phyloP scores from a whole-genome alignment of 2,113 vertebrate species.

The Hypomesus transpacificus region DNA sequence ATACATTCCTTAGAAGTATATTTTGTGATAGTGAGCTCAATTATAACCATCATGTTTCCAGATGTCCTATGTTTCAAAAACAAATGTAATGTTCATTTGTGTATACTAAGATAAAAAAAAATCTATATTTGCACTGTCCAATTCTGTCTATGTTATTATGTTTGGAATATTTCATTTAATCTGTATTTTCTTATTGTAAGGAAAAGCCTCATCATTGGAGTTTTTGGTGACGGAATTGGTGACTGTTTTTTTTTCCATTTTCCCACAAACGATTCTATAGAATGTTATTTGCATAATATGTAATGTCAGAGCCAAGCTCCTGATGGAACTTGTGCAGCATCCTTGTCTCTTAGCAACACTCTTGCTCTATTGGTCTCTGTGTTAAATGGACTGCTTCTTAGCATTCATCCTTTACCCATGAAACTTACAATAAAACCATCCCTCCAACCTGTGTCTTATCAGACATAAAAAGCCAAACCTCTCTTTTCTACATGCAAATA shows the following conservation, averaged over 20 bases:
- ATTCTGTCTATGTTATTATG: too few relatives aligned
- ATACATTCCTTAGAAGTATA: too few relatives aligned
- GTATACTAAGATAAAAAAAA: too few relatives aligned
- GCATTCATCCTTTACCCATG: conserved; percentile 93
- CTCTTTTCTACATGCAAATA: conserved; percentile 50
- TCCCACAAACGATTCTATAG: conserved; percentile 87
- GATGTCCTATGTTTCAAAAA: too few relatives aligned
- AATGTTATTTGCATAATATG: conserved; percentile 98
- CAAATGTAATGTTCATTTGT: too few relatives aligned
- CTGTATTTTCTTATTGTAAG: conserved; percentile 31
- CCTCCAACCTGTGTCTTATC: conserved; percentile 87
- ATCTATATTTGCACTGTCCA: too few relatives aligned
- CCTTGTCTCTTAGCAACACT: conserved; percentile 99
- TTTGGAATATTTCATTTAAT: conserved; percentile 11
- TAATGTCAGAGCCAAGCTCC: conserved; percentile 93
- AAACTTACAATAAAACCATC: conserved; percentile 96
- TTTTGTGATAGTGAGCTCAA: too few relatives aligned
- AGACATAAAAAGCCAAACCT: conserved; percentile 84
- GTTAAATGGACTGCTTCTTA: conserved; percentile 92
- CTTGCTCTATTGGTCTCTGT: conserved; percentile 85
- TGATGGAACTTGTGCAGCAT: conserved; percentile 96
- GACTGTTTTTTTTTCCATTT: conserved; percentile 82
- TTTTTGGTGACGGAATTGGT: conserved; percentile 82
- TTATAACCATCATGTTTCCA: too few relatives aligned
- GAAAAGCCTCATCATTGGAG: conserved; percentile 70